A percentile compares a stretch with the other conserved stretches of the same genome.
These are phyloP conservation scores for Nesidiocoris tenuis DNA, from an alignment of 2,888 invertebrate genomes.

Conservation along the genomic window DNA sequence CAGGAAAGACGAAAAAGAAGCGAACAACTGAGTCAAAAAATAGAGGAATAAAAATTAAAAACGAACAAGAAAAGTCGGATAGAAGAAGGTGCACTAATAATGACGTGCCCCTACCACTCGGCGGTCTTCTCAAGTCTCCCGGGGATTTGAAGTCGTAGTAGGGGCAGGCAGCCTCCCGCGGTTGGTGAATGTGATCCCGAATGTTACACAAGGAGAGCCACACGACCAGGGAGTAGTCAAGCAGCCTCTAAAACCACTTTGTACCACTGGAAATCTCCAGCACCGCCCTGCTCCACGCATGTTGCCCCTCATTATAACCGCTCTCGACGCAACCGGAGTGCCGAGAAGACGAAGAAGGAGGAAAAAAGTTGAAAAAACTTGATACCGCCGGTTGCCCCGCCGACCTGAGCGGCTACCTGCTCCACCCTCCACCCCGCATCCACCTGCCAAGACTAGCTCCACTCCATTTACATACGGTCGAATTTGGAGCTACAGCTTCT, in stretches of 20 bases:
- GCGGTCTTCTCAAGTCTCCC: not conserved
- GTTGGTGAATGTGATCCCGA: conserved; percentile 32
- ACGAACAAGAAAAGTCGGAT: conserved; percentile 9
- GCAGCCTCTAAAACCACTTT: conserved; percentile 38
- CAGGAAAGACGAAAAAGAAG: not conserved
- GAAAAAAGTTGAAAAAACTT: conserved; percentile 27
- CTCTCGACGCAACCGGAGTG: conserved; percentile 11
- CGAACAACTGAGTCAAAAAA: conserved; percentile 13
- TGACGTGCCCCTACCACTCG: conserved; percentile 25
- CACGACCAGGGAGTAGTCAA: conserved; percentile 20
- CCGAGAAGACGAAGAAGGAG: conserved; percentile 6
- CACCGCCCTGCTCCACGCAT: conserved; percentile 23
- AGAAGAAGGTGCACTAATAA: conserved; percentile 39
- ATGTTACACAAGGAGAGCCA: conserved; percentile 40
- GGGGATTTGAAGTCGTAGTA: not conserved
- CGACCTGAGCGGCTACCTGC: not conserved
- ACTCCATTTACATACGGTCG: conserved; percentile 32
- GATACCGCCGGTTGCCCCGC: not conserved
- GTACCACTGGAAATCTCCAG: conserved; percentile 9
- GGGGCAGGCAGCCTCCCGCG: not conserved
- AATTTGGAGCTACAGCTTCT: conserved; percentile 28
- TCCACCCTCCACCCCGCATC: conserved; percentile 17
- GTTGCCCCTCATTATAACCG: conserved; percentile 39
- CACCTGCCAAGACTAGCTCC: conserved; percentile 12
- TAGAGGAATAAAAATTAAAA: not conserved